A percentile compares a stretch with the other conserved stretches of the same genome.
Conservation (phyloP, 2,113 vertebrate species). For the Myxocyprinus asiaticus region DNA sequence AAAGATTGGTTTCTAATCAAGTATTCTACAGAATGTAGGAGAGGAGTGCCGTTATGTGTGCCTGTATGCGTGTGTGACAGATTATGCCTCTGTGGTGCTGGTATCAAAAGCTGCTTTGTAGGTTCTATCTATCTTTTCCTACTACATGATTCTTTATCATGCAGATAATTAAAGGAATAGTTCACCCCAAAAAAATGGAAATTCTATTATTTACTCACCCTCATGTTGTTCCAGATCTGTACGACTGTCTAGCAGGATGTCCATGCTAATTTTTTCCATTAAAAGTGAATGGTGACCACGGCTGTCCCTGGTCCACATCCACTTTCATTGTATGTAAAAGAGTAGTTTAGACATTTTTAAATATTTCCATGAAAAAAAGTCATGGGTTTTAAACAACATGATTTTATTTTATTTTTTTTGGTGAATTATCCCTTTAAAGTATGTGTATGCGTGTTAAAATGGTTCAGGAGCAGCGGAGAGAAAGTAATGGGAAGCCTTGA, state of each 20-base stretch:
- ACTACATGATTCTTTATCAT: conserved; percentile 19
- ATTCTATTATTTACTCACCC: no score
- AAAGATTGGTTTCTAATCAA: conserved; percentile 35
- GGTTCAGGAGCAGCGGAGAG: conserved; percentile 1
- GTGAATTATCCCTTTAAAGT: background rate
- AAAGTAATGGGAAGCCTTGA: background rate
- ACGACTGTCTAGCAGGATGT: no score
- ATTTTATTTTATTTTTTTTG: no score
- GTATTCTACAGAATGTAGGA: conserved; percentile 47
- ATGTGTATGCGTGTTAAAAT: conserved; percentile 1
- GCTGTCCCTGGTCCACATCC: no score
- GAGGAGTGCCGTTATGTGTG: conserved; percentile 13
- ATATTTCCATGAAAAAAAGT: no score
- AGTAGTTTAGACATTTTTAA: no score
- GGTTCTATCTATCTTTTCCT: conserved; percentile 38
- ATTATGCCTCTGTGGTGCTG: conserved; percentile 59
- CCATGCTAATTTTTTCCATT: no score
- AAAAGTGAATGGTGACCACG: no score
- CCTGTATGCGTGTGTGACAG: conserved; percentile 30
- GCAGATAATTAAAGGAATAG: background rate
- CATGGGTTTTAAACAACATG: no score
- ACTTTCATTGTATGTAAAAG: no score
- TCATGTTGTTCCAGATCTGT: no score
- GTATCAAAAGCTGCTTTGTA: conserved; percentile 71
- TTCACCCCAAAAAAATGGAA: no score